phyloP scores from a whole-genome alignment of 37 sponge, comb jelly and placozoan species.

The Haliclona indistincta region DNA sequence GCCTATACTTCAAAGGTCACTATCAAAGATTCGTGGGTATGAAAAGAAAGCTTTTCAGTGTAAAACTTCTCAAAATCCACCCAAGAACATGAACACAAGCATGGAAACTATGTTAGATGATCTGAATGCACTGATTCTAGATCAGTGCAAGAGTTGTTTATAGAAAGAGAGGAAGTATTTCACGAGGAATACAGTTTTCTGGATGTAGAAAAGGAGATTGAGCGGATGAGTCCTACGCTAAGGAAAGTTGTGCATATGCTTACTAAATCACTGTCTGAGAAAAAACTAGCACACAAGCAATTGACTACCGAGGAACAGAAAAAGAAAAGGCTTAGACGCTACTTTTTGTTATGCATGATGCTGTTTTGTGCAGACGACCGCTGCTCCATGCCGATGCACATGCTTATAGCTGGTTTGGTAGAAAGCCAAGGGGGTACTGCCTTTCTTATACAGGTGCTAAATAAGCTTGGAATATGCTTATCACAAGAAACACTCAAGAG shows the following conservation, averaged over 20 bases:
- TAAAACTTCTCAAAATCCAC: too few relatives aligned
- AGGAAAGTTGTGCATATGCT: slow-evolving; percentile 2
- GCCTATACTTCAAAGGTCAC: too few relatives aligned
- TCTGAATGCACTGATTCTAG: background rate
- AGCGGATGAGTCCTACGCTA: background rate
- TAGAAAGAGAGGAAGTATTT: background rate
- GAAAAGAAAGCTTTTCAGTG: background rate
- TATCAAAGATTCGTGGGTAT: background rate
- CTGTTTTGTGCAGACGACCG: slow-evolving; percentile 10
- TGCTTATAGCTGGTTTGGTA: slow-evolving; percentile 5
- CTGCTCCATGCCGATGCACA: slow-evolving; percentile 34
- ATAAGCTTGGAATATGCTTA: slow-evolving; percentile 14
- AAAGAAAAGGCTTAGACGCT: background rate
- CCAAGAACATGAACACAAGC: background rate
- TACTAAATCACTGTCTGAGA: slow-evolving; percentile 10
- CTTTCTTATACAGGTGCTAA: slow-evolving; percentile 8
- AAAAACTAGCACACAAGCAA: background rate
- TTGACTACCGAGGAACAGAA: too few relatives aligned
- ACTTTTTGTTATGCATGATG: slow-evolving; percentile 5
- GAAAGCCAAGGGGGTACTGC: slow-evolving; percentile 34
- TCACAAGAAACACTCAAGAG: slow-evolving; percentile 12
- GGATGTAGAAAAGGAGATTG: slow-evolving; percentile 8
- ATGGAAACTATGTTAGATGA: background rate
- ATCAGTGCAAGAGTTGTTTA: background rate
- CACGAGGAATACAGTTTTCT: background rate